These are phyloP conservation scores for Rhimphoctona megacephalus DNA, from an alignment of 2,888 invertebrate species.

Conservation along the genomic window DNA sequence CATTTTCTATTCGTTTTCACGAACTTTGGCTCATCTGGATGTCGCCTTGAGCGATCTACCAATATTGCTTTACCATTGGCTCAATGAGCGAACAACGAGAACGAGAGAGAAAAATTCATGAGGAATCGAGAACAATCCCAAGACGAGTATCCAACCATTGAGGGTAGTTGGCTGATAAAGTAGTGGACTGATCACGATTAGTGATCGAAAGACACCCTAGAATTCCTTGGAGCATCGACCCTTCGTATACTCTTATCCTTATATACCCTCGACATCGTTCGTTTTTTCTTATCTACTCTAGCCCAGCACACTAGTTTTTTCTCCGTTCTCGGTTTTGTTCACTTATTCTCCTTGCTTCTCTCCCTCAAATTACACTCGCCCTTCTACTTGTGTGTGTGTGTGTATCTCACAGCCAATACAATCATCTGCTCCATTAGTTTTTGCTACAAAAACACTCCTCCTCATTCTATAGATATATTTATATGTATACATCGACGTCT, in stretches of 20 bases:
- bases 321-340: slow-evolving; percentile 37
- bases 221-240: slow-evolving; percentile 38
- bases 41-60: slow-evolving; percentile 32
- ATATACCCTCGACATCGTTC: slow-evolving; percentile 36
- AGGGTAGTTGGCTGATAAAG: slow-evolving; percentile 16
- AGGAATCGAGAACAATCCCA: slow-evolving; percentile 32
- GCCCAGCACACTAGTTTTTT: slow-evolving; percentile 45
- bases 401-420: slow-evolving; percentile 57
- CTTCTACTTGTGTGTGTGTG: slow-evolving; percentile 13
- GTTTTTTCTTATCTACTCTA: slow-evolving; percentile 67
- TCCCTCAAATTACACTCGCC: slow-evolving; percentile 53
- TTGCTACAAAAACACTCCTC: slow-evolving; percentile 57
- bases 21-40: slow-evolving; percentile 1
- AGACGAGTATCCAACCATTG: background rate
- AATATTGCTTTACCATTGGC: slow-evolving; percentile 70
- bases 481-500: background rate
- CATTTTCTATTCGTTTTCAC: slow-evolving; percentile 1
- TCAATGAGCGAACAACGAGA: slow-evolving; percentile 43
- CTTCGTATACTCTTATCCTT: slow-evolving; percentile 29
- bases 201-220: slow-evolving; percentile 37
- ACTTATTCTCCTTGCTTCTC: slow-evolving; percentile 41
- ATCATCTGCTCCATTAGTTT: slow-evolving; percentile 71
- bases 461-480: slow-evolving; percentile 7
- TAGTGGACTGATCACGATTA: slow-evolving; percentile 37
- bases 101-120: slow-evolving; percentile 54